Conservation (phyloP, 2,113 vertebrate genomes). For the Leptodactylus fuscus region DNA sequence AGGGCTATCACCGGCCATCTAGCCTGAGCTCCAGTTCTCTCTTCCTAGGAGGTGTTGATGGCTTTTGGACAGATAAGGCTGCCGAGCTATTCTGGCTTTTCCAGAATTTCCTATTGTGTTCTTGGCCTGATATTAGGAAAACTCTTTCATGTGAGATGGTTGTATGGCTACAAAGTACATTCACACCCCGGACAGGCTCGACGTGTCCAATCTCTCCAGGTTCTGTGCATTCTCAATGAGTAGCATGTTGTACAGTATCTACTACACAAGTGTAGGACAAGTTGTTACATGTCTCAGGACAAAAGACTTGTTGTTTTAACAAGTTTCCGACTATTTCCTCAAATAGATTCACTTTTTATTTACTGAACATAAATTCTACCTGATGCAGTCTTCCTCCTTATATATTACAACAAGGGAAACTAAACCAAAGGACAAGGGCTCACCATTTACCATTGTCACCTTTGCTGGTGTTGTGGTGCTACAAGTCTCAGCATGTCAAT, state of each 20-base stretch:
- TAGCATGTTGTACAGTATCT: not conserved
- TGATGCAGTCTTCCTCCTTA: no score
- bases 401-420: no score
- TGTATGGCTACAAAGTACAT: slow-evolving; percentile 25
- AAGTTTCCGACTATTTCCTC: not conserved
- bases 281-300: slow-evolving; percentile 9
- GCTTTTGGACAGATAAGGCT: slow-evolving; percentile 20
- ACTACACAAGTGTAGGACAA: slow-evolving; percentile 3
- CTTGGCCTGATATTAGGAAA: slow-evolving; percentile 45
- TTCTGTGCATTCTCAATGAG: not conserved
- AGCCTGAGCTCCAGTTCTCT: slow-evolving; percentile 4
- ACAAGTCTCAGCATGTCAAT: not conserved
- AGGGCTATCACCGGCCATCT: slow-evolving; percentile 7
- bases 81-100: slow-evolving; percentile 8
- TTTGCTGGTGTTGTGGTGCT: not conserved
- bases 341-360: not conserved
- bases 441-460: not conserved
- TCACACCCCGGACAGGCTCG: slow-evolving; percentile 24
- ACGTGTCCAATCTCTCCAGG: slow-evolving; percentile 16
- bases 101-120: slow-evolving; percentile 41
- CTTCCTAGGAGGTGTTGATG: slow-evolving; percentile 45
- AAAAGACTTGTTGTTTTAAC: not conserved
- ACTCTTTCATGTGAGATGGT: slow-evolving; percentile 13
- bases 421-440: no score
- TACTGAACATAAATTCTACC: not conserved